phyloP scores from a whole-genome alignment of 2,113 vertebrate genomes.

The Notothenia coriiceps region DNA sequence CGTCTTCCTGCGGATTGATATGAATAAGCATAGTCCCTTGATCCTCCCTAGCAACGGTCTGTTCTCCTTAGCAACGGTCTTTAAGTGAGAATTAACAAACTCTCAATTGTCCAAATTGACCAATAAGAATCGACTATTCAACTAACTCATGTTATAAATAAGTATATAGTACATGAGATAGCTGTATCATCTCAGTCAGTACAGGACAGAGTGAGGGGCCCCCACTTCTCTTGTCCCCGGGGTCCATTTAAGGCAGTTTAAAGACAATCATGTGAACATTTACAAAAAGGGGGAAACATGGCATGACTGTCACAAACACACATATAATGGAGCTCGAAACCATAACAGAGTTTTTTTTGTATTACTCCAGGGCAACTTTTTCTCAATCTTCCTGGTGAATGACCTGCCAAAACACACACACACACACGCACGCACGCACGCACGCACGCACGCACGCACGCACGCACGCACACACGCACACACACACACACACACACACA shows the following conservation, averaged over 20 bases:
- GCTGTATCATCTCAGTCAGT: not conserved
- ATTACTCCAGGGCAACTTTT: conserved; percentile 50
- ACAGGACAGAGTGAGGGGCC: conserved; percentile 16
- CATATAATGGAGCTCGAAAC: conserved; percentile 46
- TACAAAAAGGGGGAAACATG: conserved; percentile 16
- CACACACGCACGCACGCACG: not conserved
- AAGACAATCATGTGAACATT: conserved; percentile 54
- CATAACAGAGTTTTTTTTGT: conserved; percentile 39
- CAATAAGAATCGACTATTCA: too few species aligned
- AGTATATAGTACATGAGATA: not conserved
- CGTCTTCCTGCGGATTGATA: too few species aligned
- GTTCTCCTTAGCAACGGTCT: too few species aligned
- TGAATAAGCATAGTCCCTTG: too few species aligned
- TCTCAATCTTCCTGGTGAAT: conserved; percentile 65
- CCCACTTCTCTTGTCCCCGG: conserved; percentile 24
- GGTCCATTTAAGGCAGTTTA: conserved; percentile 54
- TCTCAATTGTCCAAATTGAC: too few species aligned
- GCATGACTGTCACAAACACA: conserved; percentile 11
- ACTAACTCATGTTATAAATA: too few species aligned
- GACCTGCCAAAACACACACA: conserved; percentile 43
- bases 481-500: not conserved
- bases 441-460: not conserved
- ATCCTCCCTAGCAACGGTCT: too few species aligned
- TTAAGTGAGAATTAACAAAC: too few species aligned
- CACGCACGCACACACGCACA: conserved; percentile 5